A percentile compares a stretch with the other conserved stretches of the same genome.
Conservation (phyloP, 1,140 invertebrate species). For the Lepidotrigona ventralis region DNA sequence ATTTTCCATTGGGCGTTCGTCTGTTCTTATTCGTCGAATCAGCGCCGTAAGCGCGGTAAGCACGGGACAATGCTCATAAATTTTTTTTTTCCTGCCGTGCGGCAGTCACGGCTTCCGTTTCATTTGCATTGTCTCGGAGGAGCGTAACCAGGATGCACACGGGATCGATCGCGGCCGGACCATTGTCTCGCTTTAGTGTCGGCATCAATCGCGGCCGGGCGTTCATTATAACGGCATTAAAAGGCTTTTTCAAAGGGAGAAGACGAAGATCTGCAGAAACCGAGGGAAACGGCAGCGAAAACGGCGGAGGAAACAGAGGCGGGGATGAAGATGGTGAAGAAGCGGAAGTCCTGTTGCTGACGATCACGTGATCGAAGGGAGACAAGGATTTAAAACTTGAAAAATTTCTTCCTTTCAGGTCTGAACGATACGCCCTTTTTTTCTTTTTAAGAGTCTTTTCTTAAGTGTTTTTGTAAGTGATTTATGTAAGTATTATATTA, state of each 20-base stretch:
- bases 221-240: conserved; percentile 41
- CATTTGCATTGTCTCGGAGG: conserved; percentile 20
- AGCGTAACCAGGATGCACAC: conserved; percentile 5
- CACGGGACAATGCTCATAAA: conserved; percentile 39
- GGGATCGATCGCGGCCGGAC: conserved; percentile 28
- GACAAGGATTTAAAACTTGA: too few species aligned
- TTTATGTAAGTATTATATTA: too few species aligned
- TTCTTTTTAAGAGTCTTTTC: too few species aligned
- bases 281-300: not conserved
- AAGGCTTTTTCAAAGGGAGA: conserved; percentile 13
- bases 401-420: too few species aligned
- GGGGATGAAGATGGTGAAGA: not conserved
- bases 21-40: conserved; percentile 12
- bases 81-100: conserved; percentile 26
- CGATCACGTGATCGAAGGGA: not conserved
- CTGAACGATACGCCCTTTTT: too few species aligned
- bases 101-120: conserved; percentile 15
- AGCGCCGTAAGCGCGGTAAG: not conserved
- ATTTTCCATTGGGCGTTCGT: conserved; percentile 6
- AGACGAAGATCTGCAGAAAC: conserved; percentile 30
- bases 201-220: conserved; percentile 13
- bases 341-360: too few species aligned
- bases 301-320: not conserved
- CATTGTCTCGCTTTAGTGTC: conserved; percentile 34
- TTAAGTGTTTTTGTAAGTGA: too few species aligned